Evolutionary conservation across 2,113 vertebrate genomes (phyloP), one percentile per base, ranked within the genome.

Genomic region (Alaudala cheleensis): DNA sequence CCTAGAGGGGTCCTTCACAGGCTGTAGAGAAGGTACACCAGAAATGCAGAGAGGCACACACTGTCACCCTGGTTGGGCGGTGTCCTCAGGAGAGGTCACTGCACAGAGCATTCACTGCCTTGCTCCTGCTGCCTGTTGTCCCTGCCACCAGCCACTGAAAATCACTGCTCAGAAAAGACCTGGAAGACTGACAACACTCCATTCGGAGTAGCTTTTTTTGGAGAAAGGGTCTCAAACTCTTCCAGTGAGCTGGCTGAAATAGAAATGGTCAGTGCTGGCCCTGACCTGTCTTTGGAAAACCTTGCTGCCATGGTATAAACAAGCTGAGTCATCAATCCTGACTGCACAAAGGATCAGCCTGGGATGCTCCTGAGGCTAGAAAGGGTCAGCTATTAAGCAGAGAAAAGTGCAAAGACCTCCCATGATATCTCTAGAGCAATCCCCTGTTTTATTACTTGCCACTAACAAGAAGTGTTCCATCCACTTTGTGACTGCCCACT

Each of bases 11-110:
- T 58, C 45, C 34, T 67, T 76, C 62, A 44, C 12, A 22, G 34
- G 10, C 22, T 84, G 44, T 25, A 58, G 62, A 28, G 19, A 53
- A 16, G 16, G 40, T 28, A 31, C 19, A 45, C 9, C 7, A 40
- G 29, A 64, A 81, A 22, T 8, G 16, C 31, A 22, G 16, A 12
- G 28, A 54, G 49, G 22, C 45, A 29, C 29, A n/a, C 0, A 1
- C 10, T 26, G 47, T 39, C 56, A 39, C 14, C 24, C 6, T 0
- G 1, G 5, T 8, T 0, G 0, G 21, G 14, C 33, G 49, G 19
- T 11, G 17, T 49, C 39, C 34, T 51, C 29, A n/a, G 45, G 8
- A 73, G 9, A 5, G 9, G 6, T 47, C 49, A 42, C 29, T 25
- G 14, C 39, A 12, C 5, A 22, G 33, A n/a, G 45, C 17, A 33